phyloP scores from a whole-genome alignment of 1,140 invertebrate species.

The Drosophila tropicalis region DNA sequence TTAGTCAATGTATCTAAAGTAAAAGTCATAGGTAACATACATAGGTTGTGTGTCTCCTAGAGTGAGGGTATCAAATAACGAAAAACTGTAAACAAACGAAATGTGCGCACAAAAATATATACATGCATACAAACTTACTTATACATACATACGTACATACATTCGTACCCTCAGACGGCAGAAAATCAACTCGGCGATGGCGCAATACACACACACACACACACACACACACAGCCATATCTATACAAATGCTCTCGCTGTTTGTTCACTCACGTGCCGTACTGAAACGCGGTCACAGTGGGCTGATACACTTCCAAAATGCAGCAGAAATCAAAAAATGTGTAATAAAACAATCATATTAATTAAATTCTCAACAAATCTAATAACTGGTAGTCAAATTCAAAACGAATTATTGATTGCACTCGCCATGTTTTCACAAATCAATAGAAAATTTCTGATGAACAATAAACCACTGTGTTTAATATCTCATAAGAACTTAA shows the following conservation, averaged over 20 bases:
- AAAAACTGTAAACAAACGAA: conserved; percentile 67
- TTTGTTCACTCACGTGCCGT: conserved; percentile 42
- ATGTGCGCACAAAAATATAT: conserved; percentile 44
- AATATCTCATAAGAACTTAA: too few species aligned
- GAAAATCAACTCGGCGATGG: conserved; percentile 39
- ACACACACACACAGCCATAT: conserved; percentile 15
- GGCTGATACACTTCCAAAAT: background rate
- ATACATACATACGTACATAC: conserved; percentile 20
- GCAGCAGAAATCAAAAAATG: background rate
- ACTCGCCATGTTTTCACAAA: too few species aligned
- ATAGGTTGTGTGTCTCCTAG: background rate
- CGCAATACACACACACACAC: conserved; percentile 38
- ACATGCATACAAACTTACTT: conserved; percentile 18
- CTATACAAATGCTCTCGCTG: conserved; percentile 19
- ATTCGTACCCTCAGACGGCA: conserved; percentile 15
- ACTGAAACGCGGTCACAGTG: conserved; percentile 2
- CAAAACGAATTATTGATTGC: too few species aligned
- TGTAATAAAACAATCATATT: background rate
- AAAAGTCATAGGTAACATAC: conserved; percentile 13
- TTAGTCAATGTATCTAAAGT: conserved; percentile 2
- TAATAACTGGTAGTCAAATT: too few species aligned
- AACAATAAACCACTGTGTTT: too few species aligned
- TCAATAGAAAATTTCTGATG: background rate
- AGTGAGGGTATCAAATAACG: conserved; percentile 35
- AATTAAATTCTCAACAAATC: too few species aligned